phyloP scores from a whole-genome alignment of 1,140 invertebrate genomes.

The Bombus ignitus region DNA sequence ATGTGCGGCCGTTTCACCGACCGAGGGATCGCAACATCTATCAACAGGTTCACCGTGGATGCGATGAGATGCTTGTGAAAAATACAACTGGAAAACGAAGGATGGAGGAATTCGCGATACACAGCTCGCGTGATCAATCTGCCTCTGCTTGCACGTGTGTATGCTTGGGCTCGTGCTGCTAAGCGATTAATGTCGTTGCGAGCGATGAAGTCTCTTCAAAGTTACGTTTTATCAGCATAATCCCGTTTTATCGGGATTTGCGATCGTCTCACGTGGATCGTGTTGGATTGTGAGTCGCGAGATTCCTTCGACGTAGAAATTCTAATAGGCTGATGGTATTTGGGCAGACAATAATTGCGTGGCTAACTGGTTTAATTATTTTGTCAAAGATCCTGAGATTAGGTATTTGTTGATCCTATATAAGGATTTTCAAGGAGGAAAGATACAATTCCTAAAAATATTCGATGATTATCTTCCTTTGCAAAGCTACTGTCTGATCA shows the following conservation, averaged over 20 bases:
- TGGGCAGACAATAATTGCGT: no score
- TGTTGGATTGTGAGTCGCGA: no score
- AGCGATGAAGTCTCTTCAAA: conserved; percentile 2
- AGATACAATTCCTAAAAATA: no score
- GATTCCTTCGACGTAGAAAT: no score
- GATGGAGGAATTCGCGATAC: no score
- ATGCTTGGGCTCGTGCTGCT: not conserved
- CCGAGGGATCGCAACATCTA: not conserved
- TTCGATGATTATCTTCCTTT: not conserved
- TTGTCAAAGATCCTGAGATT: no score
- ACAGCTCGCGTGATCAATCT: not conserved
- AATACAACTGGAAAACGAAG: not conserved
- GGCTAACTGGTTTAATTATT: no score
- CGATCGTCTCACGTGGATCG: not conserved
- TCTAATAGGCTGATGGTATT: no score
- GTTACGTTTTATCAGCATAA: conserved; percentile 18
- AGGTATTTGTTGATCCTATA: no score
- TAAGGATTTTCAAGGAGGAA: no score
- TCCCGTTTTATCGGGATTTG: not conserved
- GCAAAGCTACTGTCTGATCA: no score
- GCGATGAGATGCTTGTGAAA: not conserved
- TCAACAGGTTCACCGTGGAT: not conserved
- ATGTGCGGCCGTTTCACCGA: not conserved
- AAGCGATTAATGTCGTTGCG: conserved; percentile 11
- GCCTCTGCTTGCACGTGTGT: not conserved